Percentiles rank a stretch among this genome's conserved stretches.
phyloP scores from a whole-genome alignment of 2,888 invertebrate genomes.

The Anorthoa munda region DNA sequence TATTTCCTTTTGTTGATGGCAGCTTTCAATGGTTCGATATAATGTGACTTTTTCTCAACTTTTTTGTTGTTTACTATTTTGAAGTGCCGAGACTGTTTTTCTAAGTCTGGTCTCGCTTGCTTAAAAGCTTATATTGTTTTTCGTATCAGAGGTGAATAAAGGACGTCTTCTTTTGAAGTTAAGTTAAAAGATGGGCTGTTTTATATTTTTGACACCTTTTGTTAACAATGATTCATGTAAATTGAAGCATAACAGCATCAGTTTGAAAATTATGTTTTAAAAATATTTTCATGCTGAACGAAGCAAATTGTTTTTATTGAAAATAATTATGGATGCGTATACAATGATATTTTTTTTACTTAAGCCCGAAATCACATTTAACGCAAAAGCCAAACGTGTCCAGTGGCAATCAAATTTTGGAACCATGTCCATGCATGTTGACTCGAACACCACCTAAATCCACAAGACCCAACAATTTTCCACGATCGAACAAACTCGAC shows the following conservation, averaged over 20 bases:
- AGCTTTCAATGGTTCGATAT: conserved; percentile 48
- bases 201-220: conserved; percentile 1
- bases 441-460: conserved; percentile 43
- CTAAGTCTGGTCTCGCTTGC: background rate
- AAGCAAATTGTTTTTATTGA: background rate
- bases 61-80: conserved; percentile 36
- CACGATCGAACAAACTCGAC: conserved; percentile 43
- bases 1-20: conserved; percentile 45
- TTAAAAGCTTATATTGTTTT: conserved; percentile 25
- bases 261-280: background rate
- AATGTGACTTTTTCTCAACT: conserved; percentile 30
- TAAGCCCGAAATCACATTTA: background rate
- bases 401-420: conserved; percentile 20
- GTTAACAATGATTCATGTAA: background rate
- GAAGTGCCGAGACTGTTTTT: conserved; percentile 13
- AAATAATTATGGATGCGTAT: background rate
- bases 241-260: background rate
- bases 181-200: background rate
- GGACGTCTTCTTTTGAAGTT: conserved; percentile 2
- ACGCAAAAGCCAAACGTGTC: background rate
- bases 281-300: background rate
- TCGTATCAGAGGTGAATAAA: background rate
- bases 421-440: conserved; percentile 24
- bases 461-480: conserved; percentile 48
- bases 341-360: background rate